Evolutionary conservation across 2,113 vertebrate species (phyloP).

Genomic region (Furnarius figulus): DNA sequence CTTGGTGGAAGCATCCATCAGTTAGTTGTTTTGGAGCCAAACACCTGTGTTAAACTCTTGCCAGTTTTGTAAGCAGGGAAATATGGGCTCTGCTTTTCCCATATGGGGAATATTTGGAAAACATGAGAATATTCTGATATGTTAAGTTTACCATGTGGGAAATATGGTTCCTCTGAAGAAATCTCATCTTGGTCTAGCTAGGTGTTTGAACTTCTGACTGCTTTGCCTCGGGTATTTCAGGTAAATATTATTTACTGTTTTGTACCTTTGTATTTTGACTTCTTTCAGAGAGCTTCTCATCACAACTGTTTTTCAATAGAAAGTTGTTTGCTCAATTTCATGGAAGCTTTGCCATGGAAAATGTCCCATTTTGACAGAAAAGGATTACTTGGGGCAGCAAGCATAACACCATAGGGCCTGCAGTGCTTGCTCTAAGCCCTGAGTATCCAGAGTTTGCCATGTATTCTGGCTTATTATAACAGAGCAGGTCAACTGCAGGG

Average conservation of each 20-base stretch:
- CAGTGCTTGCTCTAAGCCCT: background rate
- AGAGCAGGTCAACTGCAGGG: background rate
- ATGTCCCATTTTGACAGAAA: background rate
- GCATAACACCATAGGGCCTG: background rate
- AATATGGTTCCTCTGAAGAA: background rate
- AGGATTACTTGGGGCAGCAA: background rate
- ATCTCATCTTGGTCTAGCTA: background rate
- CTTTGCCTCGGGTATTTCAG: background rate
- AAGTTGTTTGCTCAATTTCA: background rate
- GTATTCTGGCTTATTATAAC: background rate
- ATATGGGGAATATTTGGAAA: background rate
- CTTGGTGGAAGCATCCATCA: background rate
- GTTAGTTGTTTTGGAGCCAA: background rate
- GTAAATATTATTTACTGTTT: conserved; percentile 1
- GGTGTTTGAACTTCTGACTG: background rate
- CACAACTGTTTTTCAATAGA: background rate
- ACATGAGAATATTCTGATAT: background rate
- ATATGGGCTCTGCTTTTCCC: background rate
- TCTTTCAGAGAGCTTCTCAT: background rate
- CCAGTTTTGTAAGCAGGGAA: background rate
- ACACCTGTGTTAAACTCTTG: background rate
- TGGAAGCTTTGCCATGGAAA: background rate
- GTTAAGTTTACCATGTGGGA: background rate
- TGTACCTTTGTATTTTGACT: background rate
- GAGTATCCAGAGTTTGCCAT: background rate